Conservation (phyloP, 2,113 vertebrate species). For the Balaenoptera acutorostrata region DNA sequence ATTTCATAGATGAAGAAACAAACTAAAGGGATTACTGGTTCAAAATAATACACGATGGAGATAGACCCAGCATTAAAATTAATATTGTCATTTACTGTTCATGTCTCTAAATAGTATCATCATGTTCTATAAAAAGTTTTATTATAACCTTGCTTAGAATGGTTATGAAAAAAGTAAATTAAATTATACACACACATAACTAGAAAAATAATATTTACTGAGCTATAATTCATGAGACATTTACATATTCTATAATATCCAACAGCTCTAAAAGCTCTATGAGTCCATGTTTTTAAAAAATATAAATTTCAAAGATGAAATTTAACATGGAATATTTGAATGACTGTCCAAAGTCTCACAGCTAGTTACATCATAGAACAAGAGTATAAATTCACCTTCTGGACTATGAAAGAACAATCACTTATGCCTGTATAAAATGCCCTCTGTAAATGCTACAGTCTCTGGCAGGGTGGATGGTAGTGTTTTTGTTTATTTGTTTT, state of each 20-base stretch:
- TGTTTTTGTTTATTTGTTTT: background rate
- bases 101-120: background rate
- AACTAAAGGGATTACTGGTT: background rate
- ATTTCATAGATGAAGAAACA: background rate
- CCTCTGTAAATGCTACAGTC: background rate
- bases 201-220: background rate
- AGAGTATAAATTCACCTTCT: background rate
- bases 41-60: background rate
- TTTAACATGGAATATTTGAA: background rate
- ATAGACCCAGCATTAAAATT: background rate
- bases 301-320: background rate
- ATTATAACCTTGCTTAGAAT: background rate
- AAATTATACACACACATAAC: background rate
- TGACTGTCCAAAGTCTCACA: background rate
- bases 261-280: background rate
- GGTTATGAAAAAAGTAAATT: background rate
- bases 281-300: background rate
- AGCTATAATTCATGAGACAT: background rate
- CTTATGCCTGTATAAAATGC: background rate
- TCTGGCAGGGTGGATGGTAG: background rate
- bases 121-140: background rate
- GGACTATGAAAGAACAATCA: background rate
- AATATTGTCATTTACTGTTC: background rate
- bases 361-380: background rate
- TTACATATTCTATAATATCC: background rate